A percentile compares a stretch with the other conserved stretches of the same genome.
phyloP scores from a whole-genome alignment of 2,888 invertebrate species.

The Netelia virgata region DNA sequence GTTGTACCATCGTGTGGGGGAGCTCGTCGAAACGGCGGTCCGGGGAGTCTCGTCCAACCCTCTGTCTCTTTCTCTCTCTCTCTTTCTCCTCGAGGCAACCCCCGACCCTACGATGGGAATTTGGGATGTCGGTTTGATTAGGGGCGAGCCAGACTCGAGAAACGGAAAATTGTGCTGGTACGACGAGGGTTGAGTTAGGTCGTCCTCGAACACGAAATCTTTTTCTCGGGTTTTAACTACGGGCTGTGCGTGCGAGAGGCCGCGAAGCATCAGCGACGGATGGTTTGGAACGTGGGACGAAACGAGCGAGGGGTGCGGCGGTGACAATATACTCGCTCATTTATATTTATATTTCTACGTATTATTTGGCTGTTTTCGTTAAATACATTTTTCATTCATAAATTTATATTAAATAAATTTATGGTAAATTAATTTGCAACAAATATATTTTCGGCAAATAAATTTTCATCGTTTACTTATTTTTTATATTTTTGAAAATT shows the following conservation, averaged over 20 bases:
- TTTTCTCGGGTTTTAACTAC: not conserved
- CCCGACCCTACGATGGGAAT: constrained; percentile 50
- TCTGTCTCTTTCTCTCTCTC: no score
- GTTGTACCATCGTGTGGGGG: not conserved
- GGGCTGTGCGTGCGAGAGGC: not conserved
- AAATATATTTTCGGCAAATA: no score
- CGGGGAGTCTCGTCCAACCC: constrained; percentile 16
- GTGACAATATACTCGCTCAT: not conserved
- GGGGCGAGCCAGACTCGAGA: constrained; percentile 42
- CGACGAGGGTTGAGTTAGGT: constrained; percentile 64
- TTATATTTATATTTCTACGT: not conserved
- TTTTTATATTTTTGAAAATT: no score
- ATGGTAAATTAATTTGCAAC: no score
- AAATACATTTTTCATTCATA: no score
- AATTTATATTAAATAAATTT: no score
- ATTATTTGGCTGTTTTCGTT: no score
- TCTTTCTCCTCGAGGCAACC: not conserved
- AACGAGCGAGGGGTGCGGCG: not conserved
- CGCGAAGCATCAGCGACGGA: not conserved
- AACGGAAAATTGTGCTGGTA: constrained; percentile 20
- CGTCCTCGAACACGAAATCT: constrained; percentile 13
- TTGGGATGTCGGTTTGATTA: constrained; percentile 58
- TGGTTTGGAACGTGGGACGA: not conserved
- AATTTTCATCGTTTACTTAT: no score
- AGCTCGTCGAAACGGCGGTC: not conserved